Conservation (phyloP, 2,888 invertebrate genomes). For the Drosophila rubida region DNA sequence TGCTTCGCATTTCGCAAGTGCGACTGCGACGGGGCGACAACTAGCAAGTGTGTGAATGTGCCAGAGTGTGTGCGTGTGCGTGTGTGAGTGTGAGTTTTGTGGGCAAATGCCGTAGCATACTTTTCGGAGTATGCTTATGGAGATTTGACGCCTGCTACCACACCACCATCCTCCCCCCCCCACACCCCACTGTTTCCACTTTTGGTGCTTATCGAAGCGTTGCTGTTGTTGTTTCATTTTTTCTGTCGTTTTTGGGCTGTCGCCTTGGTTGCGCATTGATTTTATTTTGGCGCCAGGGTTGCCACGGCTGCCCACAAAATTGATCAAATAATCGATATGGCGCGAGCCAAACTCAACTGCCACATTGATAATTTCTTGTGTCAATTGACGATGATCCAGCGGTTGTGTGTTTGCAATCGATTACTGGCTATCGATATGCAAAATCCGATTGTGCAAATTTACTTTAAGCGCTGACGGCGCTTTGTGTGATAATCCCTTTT, state of each 20-base stretch:
- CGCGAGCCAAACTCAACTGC: too few species aligned
- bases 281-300: conserved; percentile 50
- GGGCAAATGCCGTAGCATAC: conserved; percentile 60
- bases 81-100: conserved; percentile 5
- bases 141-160: conserved; percentile 5
- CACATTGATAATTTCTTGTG: too few species aligned
- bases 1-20: conserved; percentile 9
- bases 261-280: conserved; percentile 57
- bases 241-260: conserved; percentile 14
- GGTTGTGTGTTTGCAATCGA: neutral
- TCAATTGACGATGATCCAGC: too few species aligned
- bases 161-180: neutral
- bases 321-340: conserved; percentile 33
- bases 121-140: conserved; percentile 49
- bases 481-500: conserved; percentile 28
- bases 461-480: conserved; percentile 15
- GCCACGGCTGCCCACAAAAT: conserved; percentile 26
- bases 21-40: conserved; percentile 1
- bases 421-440: conserved; percentile 14
- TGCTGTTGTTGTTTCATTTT: neutral
- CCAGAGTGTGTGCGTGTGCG: neutral
- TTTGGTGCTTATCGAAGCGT: neutral
- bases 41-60: neutral
- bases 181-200: neutral
- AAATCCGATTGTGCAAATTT: conserved; percentile 15